Evolutionary conservation across 2,888 invertebrate species (phyloP).

Genomic region (Drosophila fulvimacula): DNA sequence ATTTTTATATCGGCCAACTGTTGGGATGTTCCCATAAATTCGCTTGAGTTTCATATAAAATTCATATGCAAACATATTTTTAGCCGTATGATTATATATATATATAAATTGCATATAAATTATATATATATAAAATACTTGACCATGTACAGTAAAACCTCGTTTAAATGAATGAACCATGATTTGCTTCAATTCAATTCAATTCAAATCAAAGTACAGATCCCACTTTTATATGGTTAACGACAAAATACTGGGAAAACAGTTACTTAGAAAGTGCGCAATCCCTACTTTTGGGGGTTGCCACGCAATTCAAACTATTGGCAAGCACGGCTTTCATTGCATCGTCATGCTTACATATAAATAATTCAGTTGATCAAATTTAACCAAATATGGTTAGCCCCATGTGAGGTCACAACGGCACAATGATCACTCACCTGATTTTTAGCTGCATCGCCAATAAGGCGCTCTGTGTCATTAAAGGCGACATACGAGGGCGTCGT

Average conservation of each 20-base stretch:
- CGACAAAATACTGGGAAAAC: neutral
- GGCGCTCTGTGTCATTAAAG: slow-evolving; percentile 92
- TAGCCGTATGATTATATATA: neutral
- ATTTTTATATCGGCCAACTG: slow-evolving; percentile 36
- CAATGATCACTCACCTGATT: slow-evolving; percentile 88
- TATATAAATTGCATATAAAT: neutral
- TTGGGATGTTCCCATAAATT: slow-evolving; percentile 13
- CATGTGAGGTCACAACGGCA: slow-evolving; percentile 18
- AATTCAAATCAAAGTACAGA: neutral
- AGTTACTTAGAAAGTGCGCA: neutral
- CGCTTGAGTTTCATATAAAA: neutral
- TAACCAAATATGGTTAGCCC: slow-evolving; percentile 22
- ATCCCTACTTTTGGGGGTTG: neutral
- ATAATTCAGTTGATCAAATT: slow-evolving; percentile 33
- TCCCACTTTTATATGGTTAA: neutral
- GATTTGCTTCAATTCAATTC: neutral
- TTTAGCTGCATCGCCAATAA: slow-evolving; percentile 95
- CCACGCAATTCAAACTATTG: neutral
- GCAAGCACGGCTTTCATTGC: neutral
- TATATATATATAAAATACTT: too few relatives aligned
- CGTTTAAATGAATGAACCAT: neutral
- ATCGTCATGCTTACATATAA: neutral
- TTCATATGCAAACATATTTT: neutral
- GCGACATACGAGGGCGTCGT: slow-evolving; percentile 95
- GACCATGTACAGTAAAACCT: neutral